A percentile compares a stretch with the other conserved stretches of the same genome.
Evolutionary conservation across 2,113 vertebrate genomes (phyloP).

Genomic region (Takifugu bimaculatus): DNA sequence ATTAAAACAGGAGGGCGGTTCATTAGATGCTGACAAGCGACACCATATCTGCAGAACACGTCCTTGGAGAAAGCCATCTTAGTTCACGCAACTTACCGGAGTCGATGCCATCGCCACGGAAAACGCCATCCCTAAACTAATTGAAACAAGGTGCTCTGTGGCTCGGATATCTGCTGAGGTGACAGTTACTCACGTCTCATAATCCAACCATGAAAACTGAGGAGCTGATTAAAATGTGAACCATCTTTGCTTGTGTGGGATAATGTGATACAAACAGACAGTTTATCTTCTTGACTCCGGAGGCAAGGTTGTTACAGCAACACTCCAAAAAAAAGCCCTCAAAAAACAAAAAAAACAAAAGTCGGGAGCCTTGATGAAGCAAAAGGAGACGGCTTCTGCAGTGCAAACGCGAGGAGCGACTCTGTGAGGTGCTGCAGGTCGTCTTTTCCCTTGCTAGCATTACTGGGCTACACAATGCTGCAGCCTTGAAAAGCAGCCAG

Average conservation of each 20-base stretch:
- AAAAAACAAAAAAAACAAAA: conserved; percentile 5
- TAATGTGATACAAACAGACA: conserved; percentile 45
- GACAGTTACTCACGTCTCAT: conserved; percentile 40
- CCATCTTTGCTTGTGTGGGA: conserved; percentile 32
- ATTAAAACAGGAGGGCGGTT: conserved; percentile 64
- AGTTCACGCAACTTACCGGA: conserved; percentile 28
- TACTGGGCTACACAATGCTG: conserved; percentile 22
- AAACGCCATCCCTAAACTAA: conserved; percentile 54
- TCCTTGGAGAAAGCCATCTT: conserved; percentile 47
- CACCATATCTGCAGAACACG: conserved; percentile 55
- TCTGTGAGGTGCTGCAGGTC: conserved; percentile 17
- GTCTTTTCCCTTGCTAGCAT: conserved; percentile 25
- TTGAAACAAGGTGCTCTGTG: conserved; percentile 63
- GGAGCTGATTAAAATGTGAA: conserved; percentile 52
- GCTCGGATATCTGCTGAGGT: conserved; percentile 42
- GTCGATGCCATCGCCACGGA: conserved; percentile 41
- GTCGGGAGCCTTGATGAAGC: neutral
- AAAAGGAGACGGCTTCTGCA: neutral
- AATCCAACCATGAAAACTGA: conserved; percentile 37
- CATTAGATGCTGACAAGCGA: conserved; percentile 66
- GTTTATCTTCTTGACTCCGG: conserved; percentile 46
- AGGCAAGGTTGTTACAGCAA: neutral
- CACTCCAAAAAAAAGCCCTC: neutral
- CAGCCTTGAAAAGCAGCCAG: conserved; percentile 56
- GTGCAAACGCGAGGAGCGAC: neutral